These are phyloP conservation scores for Oncorhynchus clarkii DNA, from an alignment of 2,113 vertebrate genomes.

Conservation along the genomic window DNA sequence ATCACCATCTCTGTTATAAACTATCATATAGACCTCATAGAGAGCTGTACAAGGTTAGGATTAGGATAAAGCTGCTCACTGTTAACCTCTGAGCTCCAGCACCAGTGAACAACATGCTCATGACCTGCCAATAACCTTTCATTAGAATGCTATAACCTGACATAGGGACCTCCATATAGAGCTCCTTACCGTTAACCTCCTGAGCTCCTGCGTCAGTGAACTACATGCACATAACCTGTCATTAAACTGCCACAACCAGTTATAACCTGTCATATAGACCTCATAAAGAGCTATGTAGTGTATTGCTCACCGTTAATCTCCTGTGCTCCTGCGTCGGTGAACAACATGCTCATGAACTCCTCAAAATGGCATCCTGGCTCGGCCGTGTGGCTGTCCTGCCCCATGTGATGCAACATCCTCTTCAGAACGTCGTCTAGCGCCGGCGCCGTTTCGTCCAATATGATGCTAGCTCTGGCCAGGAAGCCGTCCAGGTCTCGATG, in stretches of 20 bases:
- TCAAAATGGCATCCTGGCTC: conserved; percentile 86
- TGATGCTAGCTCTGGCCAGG: conserved; percentile 87
- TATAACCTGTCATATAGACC: no score
- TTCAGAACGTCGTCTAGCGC: conserved; percentile 92
- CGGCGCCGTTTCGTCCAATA: conserved; percentile 89
- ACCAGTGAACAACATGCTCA: conserved; percentile 93
- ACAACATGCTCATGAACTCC: conserved; percentile 92
- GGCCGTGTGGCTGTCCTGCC: conserved; percentile 77
- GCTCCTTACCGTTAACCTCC: conserved; percentile 85
- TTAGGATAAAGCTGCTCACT: conserved; percentile 67
- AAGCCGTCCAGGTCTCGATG: conserved; percentile 93
- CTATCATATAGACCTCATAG: neutral
- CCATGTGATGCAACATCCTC: conserved; percentile 89
- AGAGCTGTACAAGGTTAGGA: neutral
- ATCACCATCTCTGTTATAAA: no score
- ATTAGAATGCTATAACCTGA: no score
- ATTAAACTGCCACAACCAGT: no score
- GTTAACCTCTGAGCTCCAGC: conserved; percentile 87
- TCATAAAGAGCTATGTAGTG: neutral
- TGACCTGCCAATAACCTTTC: conserved; percentile 84
- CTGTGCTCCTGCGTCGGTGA: conserved; percentile 88
- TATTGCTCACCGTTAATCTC: conserved; percentile 84
- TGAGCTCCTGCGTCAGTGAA: conserved; percentile 91
- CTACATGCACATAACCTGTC: conserved; percentile 87
- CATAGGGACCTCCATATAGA: neutral